Percentiles rank a stretch among this genome's conserved stretches.
phyloP scores from a whole-genome alignment of 2,113 vertebrate species.

The Chunga burmeisteri region DNA sequence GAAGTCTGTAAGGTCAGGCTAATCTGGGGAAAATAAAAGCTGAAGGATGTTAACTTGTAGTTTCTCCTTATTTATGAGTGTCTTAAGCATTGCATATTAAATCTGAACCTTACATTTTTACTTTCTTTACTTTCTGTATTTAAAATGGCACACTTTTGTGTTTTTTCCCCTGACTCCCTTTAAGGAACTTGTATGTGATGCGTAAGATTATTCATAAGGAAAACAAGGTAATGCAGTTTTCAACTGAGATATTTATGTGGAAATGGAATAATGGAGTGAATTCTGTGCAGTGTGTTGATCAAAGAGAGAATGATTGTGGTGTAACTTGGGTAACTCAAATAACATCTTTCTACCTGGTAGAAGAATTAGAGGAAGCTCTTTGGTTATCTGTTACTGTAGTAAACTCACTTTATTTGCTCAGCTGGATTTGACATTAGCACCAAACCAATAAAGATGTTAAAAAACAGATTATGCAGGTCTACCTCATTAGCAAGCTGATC shows the following conservation, averaged over 20 bases:
- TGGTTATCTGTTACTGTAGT: neutral
- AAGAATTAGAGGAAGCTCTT: neutral
- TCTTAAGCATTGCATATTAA: neutral
- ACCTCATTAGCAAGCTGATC: neutral
- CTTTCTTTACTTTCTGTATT: neutral
- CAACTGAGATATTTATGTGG: neutral
- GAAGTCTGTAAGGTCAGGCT: neutral
- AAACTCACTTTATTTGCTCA: neutral
- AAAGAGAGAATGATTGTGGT: neutral
- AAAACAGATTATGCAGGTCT: neutral
- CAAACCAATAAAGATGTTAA: neutral
- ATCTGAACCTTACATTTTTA: neutral
- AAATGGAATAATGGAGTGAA: neutral
- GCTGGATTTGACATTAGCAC: neutral
- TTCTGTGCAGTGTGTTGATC: neutral
- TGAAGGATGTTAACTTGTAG: neutral
- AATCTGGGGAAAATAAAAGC: neutral
- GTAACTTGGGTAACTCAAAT: neutral
- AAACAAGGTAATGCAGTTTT: neutral
- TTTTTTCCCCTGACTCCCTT: neutral
- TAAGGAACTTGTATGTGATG: neutral
- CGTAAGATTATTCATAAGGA: neutral
- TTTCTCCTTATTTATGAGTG: neutral
- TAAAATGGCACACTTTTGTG: neutral
- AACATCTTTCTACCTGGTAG: neutral